Evolutionary conservation across 2,888 invertebrate genomes (phyloP).

Genomic region (Heliconius ethilla): DNA sequence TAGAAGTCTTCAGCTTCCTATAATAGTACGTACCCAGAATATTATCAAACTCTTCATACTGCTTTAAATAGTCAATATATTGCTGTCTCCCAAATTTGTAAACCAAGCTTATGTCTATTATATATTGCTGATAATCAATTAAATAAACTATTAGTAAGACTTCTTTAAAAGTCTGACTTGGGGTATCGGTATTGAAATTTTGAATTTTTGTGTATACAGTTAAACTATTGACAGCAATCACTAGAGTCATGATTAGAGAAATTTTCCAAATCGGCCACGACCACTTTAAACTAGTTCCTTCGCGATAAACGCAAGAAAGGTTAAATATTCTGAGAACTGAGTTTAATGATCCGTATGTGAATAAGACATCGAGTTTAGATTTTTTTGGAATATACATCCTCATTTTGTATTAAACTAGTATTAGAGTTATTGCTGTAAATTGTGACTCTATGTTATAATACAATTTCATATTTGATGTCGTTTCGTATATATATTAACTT

Average conservation of each 20-base stretch:
- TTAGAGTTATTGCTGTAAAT: neutral
- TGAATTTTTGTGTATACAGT: constrained; percentile 21
- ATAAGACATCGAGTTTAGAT: constrained; percentile 23
- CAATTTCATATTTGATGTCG: neutral
- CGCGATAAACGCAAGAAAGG: constrained; percentile 27
- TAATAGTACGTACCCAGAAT: constrained; percentile 27
- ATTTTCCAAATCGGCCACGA: constrained; percentile 27
- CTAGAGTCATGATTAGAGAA: constrained; percentile 11
- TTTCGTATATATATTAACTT: constrained; percentile 6
- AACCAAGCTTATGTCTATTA: constrained; percentile 23
- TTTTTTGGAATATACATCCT: neutral
- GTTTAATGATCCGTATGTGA: constrained; percentile 30
- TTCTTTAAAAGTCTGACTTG: constrained; percentile 9
- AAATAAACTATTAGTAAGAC: constrained; percentile 22
- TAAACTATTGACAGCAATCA: constrained; percentile 7
- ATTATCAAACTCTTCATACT: constrained; percentile 31
- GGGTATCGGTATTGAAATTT: neutral
- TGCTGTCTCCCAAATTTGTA: constrained; percentile 25
- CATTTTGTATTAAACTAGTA: constrained; percentile 22
- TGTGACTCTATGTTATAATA: neutral
- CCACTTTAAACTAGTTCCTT: constrained; percentile 22
- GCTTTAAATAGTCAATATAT: constrained; percentile 28
- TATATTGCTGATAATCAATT: constrained; percentile 20
- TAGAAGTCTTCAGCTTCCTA: constrained; percentile 21
- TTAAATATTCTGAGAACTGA: constrained; percentile 28